Base-by-base conservation (phyloP, 2,797 vertebrate genomes). In the Eremophila alpestris region DNA sequence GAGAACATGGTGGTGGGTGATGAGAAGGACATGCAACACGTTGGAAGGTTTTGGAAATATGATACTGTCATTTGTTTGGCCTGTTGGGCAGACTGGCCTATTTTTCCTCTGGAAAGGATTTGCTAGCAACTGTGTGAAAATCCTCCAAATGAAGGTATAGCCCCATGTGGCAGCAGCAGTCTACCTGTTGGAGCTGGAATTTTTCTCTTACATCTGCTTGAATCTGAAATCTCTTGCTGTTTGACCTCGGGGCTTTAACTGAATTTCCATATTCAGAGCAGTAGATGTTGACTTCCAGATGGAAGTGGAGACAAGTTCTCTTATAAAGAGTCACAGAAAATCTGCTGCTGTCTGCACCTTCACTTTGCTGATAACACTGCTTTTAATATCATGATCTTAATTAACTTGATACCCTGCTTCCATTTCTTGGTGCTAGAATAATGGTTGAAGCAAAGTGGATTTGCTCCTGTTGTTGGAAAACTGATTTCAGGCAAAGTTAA, bases 341-440 rank as follows among this genome's bases (percentile, higher is more conserved):
- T 91, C 58, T 94, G 90, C 94, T 91, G 71, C 69, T 68, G 32
- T 94, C 76, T 86, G 69, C 85, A 49, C 55, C 67, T 93, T 89
- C 1, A 0, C 29, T 81, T 93, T 84, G 76, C 77, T 86, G 93
- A 81, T 88, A 65, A 16, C 36, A 56, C 48, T 65, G 91, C 51
- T 95, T 92, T 91, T 81, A 56, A 67, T 75, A 58, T 40, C 3
- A 4, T 32, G 13, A 32, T 95, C 27, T 91, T 86, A 90, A 91
- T 93, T 95, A 92, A 45, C 46, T 86, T 75, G 55, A 38, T 76
- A 62, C 34, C 23, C 71, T 55, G 18, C 54, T 91, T 91, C 63
- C 45, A 16, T 91, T 85, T 90, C 56, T 77, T 60, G 36, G 29
- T 87, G 65, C 62, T 58, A 41, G 48, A 89, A 77, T 63, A 91